phyloP scores from a whole-genome alignment of 2,797 vertebrate species.

The Sebastes dallii region DNA sequence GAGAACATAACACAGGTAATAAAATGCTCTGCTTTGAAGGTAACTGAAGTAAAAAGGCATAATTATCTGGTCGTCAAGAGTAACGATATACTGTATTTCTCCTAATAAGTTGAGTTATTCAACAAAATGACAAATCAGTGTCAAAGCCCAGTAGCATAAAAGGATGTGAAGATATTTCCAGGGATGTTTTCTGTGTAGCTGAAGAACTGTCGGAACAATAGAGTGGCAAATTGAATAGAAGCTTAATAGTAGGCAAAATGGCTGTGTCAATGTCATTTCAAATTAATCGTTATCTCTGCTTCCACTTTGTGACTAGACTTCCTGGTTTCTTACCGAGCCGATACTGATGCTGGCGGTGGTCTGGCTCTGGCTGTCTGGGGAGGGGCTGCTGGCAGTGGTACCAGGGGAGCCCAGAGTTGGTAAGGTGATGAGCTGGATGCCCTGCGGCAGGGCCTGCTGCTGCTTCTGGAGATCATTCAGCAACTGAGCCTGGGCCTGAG shows the following conservation, averaged over 20 bases:
- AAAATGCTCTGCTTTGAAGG: not conserved
- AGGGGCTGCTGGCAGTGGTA: conserved; percentile 86
- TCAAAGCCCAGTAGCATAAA: not conserved
- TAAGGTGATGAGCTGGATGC: conserved; percentile 89
- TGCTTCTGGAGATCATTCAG: conserved; percentile 84
- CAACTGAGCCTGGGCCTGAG: conserved; percentile 84
- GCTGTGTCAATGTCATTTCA: not conserved
- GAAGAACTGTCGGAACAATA: not conserved
- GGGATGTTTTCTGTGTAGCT: not conserved
- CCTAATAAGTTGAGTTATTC: not conserved
- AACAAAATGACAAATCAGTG: not conserved
- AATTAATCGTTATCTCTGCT: not conserved
- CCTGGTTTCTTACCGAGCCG: conserved; percentile 86
- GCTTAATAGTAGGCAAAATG: conserved; percentile 14
- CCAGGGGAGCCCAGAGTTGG: conserved; percentile 87
- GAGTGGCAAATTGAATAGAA: not conserved
- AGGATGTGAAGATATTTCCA: conserved; percentile 1
- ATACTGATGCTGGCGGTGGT: conserved; percentile 89
- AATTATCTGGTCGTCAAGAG: not conserved
- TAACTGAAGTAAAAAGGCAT: not conserved
- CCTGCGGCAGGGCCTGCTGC: conserved; percentile 80
- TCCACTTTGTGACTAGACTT: not conserved
- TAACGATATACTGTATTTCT: not conserved
- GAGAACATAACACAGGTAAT: not conserved
- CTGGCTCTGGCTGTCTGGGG: conserved; percentile 87